Evolutionary conservation across 2,888 invertebrate genomes (phyloP), one percentile per base, ranked within the genome.

Genomic region (Hedya salicella): DNA sequence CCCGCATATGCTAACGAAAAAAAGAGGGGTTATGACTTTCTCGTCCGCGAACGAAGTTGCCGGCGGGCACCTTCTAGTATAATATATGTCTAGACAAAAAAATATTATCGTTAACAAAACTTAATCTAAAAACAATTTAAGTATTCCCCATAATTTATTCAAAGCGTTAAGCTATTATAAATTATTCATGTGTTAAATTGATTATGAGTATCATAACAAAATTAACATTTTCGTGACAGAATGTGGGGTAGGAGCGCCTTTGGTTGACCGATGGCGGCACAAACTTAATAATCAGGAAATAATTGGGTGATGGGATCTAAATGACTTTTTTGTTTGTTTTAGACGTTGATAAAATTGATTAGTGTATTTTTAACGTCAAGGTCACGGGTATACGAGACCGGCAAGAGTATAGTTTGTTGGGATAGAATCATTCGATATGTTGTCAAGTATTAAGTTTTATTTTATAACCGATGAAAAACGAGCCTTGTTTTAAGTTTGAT

Each of bases 171-270:
- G 17, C 19, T 54, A 59, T 65, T 53, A 65, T 66, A 49, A 66
- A 69, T 70, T 52, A 70, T 69, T 69, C 68, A 70, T 57, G 14
- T 21, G 50, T 61, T 54, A 68, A 69, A 69, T 70, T 70, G 69
- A 69, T 70, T 65, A 59, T 53, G 56, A 42, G 49, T 68, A 61
- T 61, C 68, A 63, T 67, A 62, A 54, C 40, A 54, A 52, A 61
- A 69, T 60, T 67, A 50, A 30, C 56, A 54, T 60, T 66, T 53
- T 56, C 49, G 67, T 69, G 69, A 52, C 62, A 42, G 66, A 68
- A 64, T 69, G 19, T 62, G 64, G 69, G 70, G 70, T 70, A 70
- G 53, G 42, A 49, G 63, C 50, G 21, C 21, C 64, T 11, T 9
- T 62, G 53, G 50, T 46, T 62, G 48, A 54, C 62, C 61, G 59